Conservation (phyloP, 1,140 invertebrate genomes). For the Colletes gigas region DNA sequence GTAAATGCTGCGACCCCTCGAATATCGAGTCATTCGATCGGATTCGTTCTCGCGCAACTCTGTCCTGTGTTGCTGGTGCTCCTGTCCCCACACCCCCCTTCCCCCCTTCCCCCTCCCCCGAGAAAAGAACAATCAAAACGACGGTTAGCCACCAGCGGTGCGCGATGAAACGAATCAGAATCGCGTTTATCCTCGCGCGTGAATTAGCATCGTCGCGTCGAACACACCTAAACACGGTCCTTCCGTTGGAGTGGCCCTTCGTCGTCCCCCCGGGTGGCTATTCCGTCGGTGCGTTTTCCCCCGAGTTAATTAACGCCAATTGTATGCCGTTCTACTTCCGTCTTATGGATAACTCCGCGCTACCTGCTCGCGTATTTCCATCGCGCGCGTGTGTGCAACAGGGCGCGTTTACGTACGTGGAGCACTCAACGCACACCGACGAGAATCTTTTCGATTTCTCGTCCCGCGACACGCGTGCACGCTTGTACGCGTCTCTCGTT, state of each 20-base stretch:
- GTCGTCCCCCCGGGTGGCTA: constrained; percentile 6
- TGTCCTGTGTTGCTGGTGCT: not conserved
- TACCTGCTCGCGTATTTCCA: constrained; percentile 27
- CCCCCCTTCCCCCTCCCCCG: not conserved
- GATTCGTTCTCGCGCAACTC: not conserved
- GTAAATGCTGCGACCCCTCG: not conserved
- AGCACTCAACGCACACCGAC: not conserved
- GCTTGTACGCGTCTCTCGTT: constrained; percentile 16
- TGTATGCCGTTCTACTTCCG: constrained; percentile 54
- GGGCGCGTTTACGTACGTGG: not conserved
- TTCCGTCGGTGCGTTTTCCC: constrained; percentile 44
- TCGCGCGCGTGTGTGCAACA: not conserved
- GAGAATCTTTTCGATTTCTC: constrained; percentile 12
- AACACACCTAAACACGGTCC: constrained; percentile 8
- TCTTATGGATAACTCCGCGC: constrained; percentile 36
- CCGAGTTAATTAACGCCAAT: constrained; percentile 64
- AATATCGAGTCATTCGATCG: not conserved
- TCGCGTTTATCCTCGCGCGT: constrained; percentile 25
- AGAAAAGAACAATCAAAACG: not conserved
- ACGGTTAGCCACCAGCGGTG: not conserved
- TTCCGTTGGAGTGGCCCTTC: constrained; percentile 25
- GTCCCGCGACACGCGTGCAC: not conserved
- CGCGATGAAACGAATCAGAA: not conserved
- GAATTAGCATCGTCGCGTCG: constrained; percentile 8
- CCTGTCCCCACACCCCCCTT: too few relatives aligned